phyloP scores from a whole-genome alignment of 92 coral and sea anemone species.

The Epizoanthus scotinus region DNA sequence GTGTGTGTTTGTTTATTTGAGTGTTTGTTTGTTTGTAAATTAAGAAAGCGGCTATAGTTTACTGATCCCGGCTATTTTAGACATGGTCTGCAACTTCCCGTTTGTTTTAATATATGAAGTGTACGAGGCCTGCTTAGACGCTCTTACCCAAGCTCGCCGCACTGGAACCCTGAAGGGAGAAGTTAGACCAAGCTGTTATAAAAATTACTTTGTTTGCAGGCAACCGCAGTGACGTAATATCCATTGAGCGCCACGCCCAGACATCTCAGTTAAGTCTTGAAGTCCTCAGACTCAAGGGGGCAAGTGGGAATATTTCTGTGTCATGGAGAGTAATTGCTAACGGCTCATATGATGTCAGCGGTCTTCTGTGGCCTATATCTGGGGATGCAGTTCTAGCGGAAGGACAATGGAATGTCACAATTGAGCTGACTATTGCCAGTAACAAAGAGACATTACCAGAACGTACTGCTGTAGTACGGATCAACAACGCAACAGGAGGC shows the following conservation, averaged over 20 bases:
- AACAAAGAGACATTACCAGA: slow-evolving; percentile 26
- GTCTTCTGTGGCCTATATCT: slow-evolving; percentile 27
- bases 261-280: background rate
- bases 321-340: slow-evolving; percentile 11
- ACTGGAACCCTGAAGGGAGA: too few species aligned
- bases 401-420: slow-evolving; percentile 19
- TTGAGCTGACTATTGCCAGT: slow-evolving; percentile 9
- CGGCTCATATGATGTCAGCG: slow-evolving; percentile 12
- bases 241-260: slow-evolving; percentile 24
- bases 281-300: slow-evolving; percentile 25
- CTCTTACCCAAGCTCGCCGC: too few species aligned
- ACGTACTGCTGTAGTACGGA: background rate
- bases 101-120: too few species aligned
- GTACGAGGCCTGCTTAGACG: too few species aligned
- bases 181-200: too few species aligned
- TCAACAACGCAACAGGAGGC: slow-evolving; percentile 36
- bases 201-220: background rate
- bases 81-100: too few species aligned
- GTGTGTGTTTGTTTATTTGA: too few species aligned
- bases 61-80: too few species aligned
- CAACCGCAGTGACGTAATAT: background rate
- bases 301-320: slow-evolving; percentile 10
- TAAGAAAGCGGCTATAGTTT: too few species aligned
- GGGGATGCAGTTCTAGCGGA: slow-evolving; percentile 7
- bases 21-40: too few species aligned